Conservation (phyloP, 2,888 invertebrate species). For the Eristalis tenax region DNA sequence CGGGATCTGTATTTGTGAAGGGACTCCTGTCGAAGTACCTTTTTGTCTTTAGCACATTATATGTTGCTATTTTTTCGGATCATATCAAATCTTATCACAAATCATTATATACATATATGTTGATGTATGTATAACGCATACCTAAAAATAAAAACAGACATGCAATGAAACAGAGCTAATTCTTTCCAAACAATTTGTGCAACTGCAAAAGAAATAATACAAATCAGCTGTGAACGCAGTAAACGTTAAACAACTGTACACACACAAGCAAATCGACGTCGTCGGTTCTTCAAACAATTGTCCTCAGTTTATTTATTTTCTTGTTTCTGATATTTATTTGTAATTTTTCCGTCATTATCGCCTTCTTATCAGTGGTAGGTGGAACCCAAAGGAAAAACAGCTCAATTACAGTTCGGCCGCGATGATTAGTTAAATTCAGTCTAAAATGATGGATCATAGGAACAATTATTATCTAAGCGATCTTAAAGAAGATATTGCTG, state of each 20-base stretch:
- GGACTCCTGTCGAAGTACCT: too few species aligned
- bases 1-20: too few species aligned
- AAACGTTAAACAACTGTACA: slow-evolving; percentile 23
- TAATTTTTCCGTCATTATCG: slow-evolving; percentile 35
- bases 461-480: slow-evolving; percentile 45
- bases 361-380: slow-evolving; percentile 51
- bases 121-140: too few species aligned
- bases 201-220: not conserved
- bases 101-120: too few species aligned
- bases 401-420: slow-evolving; percentile 5
- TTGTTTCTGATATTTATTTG: slow-evolving; percentile 27
- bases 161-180: not conserved
- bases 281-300: not conserved
- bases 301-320: slow-evolving; percentile 39
- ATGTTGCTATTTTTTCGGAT: too few species aligned
- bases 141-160: not conserved
- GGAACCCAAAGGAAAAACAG: not conserved
- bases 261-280: slow-evolving; percentile 14
- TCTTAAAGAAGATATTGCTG: slow-evolving; percentile 34
- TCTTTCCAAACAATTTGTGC: not conserved
- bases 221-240: slow-evolving; percentile 32
- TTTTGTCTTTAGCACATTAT: too few species aligned
- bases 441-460: slow-evolving; percentile 42
- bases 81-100: too few species aligned
- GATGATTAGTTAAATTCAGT: slow-evolving; percentile 30